A percentile compares a stretch with the other conserved stretches of the same genome.
phyloP scores from a whole-genome alignment of 2,797 vertebrate genomes.

The Hylomyscus alleni region DNA sequence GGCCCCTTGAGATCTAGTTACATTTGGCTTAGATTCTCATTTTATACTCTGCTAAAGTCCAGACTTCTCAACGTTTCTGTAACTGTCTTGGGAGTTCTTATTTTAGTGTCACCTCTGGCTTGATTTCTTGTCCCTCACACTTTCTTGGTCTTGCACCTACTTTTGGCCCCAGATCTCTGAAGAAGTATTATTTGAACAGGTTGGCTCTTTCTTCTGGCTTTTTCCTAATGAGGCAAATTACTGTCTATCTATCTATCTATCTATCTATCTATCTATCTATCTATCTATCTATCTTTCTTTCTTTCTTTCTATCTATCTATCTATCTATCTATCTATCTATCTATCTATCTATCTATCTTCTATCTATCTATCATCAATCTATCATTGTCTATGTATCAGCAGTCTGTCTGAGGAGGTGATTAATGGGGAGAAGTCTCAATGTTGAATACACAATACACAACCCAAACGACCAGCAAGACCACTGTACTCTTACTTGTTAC shows the following conservation, averaged over 20 bases:
- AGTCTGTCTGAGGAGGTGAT: not conserved
- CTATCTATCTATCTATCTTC: not conserved
- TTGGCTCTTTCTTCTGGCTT: not conserved
- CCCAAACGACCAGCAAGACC: not conserved
- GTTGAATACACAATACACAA: not conserved
- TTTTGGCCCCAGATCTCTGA: constrained; percentile 22
- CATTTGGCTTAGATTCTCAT: constrained; percentile 18
- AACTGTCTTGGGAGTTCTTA: not conserved
- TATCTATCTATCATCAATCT: not conserved
- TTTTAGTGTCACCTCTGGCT: not conserved
- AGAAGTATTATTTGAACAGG: not conserved
- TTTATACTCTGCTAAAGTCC: not conserved
- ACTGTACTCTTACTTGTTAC: not conserved
- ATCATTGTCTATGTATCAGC: not conserved
- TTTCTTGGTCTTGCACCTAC: constrained; percentile 22
- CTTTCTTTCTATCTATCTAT: not conserved
- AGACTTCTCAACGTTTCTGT: not conserved
- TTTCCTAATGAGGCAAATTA: not conserved
- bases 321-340: not conserved
- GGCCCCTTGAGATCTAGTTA: not conserved
- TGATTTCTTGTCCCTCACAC: not conserved
- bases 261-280: not conserved
- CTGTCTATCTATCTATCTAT: not conserved
- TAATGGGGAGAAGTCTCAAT: not conserved
- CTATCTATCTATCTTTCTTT: not conserved